Base-by-base conservation (phyloP, 37 sponge, comb jelly and placozoan species). In the Cliona cf. orientalis region DNA sequence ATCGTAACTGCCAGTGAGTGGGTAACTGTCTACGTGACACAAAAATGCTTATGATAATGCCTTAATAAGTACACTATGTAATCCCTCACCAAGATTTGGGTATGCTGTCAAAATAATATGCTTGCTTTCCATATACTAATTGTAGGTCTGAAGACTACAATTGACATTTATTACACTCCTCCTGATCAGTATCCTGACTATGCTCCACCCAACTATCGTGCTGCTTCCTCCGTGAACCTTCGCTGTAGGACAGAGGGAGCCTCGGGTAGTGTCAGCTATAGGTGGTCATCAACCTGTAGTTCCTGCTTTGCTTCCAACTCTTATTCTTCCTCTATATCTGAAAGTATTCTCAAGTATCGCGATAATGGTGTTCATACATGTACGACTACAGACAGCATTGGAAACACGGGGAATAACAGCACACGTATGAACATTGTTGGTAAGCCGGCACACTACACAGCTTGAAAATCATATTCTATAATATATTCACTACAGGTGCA, bases 191-290 rank as follows among this genome's bases (percentile, higher is more conserved):
- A 38, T 33, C 3, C 39, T 1, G n/a, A 21, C 25, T 34, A 29
- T 12, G 22, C 25, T 57, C 76, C 76, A 22, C 76, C 76, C 19
- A 35, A 75, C 62, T 75, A 60, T 36, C 59, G 76, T 17, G 58
- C 76, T 25, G 56, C 58, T 31, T 55, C 76, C 21, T 9, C 42
- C 21, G 61, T 75, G 44, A 37, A 23, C 36, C 76, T 75, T 6
- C 37, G 37, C 0, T 75, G 76, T 58, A 34, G 19, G 25, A 62
- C 61, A 7, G 25, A 19, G 7, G 76, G 76, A 22, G 42, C 61
- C 6, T 36, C 41, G 1, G 76, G 61, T 3, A 7, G 3, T 37
- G 61, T 58, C 42, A 40, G 1, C 19, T 75, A 75, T 29, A 38
- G 42, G 6, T 75, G 76, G 76, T 41, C 39, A 17, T 75, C 76